Evolutionary conservation across 2,888 invertebrate species (phyloP).

Genomic region (Cantharis nigra): DNA sequence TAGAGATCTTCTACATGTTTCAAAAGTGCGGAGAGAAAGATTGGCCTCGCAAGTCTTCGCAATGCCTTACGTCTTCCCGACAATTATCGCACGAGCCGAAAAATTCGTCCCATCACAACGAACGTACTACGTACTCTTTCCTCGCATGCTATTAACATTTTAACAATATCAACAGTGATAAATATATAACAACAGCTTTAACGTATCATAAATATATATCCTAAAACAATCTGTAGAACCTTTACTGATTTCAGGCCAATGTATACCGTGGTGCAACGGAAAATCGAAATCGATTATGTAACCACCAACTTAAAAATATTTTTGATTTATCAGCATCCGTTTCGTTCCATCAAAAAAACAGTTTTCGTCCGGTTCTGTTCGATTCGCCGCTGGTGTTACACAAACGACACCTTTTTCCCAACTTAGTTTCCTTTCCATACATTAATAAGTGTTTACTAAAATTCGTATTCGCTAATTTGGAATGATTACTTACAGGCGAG

Average conservation of each 20-base stretch:
- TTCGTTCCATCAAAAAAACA: neutral
- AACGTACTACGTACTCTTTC: neutral
- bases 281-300: neutral
- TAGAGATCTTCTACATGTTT: conserved; percentile 30
- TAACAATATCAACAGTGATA: conserved; percentile 53
- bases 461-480: conserved; percentile 43
- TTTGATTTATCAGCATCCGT: neutral
- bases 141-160: conserved; percentile 40
- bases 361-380: neutral
- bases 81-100: conserved; percentile 10
- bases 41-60: conserved; percentile 1
- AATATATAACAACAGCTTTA: conserved; percentile 54
- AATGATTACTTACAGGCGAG: conserved; percentile 46
- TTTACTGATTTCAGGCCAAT: conserved; percentile 28
- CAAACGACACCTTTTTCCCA: conserved; percentile 16
- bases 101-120: conserved; percentile 1
- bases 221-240: conserved; percentile 33
- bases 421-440: conserved; percentile 9
- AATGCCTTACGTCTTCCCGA: neutral
- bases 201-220: conserved; percentile 44
- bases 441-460: conserved; percentile 13
- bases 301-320: neutral
- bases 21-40: conserved; percentile 17
- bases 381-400: conserved; percentile 1
- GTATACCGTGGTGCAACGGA: conserved; percentile 1